These are phyloP conservation scores for Pseudocheirus occidentalis DNA, from an alignment of 2,797 vertebrate species.

Conservation along the genomic window DNA sequence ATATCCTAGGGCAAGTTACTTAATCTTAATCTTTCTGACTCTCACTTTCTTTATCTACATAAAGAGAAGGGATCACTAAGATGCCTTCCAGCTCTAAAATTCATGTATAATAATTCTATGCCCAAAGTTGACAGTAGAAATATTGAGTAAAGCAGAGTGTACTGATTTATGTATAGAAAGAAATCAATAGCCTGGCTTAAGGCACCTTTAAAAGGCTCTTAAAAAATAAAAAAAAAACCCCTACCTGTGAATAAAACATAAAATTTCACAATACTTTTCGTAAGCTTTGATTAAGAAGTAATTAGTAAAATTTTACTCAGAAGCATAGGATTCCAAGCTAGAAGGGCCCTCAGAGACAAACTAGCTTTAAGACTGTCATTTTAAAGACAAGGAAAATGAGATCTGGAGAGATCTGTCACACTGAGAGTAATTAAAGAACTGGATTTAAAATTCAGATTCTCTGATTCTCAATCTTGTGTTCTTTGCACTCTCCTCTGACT, in stretches of 20 bases:
- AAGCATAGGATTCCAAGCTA: neutral
- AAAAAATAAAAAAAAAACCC: neutral
- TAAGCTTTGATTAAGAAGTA: constrained; percentile 45
- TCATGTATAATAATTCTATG: neutral
- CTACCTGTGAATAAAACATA: constrained; percentile 8
- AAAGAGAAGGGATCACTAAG: neutral
- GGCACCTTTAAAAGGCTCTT: constrained; percentile 5
- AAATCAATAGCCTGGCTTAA: constrained; percentile 16
- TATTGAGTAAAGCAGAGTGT: neutral
- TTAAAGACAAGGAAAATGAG: neutral
- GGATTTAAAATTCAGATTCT: neutral
- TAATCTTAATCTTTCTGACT: neutral
- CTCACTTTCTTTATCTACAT: neutral
- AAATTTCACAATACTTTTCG: neutral
- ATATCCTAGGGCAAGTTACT: neutral
- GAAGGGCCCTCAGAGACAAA: neutral
- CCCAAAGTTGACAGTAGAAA: constrained; percentile 32
- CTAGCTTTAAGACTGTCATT: neutral
- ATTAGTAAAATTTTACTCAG: neutral
- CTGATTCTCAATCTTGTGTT: neutral
- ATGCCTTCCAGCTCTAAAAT: constrained; percentile 20
- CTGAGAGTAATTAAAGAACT: neutral
- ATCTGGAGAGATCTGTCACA: neutral
- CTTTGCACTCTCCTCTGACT: neutral
- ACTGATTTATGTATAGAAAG: neutral